Evolutionary conservation across 2,113 vertebrate species (phyloP).

Genomic region (Toxotes chatareus): DNA sequence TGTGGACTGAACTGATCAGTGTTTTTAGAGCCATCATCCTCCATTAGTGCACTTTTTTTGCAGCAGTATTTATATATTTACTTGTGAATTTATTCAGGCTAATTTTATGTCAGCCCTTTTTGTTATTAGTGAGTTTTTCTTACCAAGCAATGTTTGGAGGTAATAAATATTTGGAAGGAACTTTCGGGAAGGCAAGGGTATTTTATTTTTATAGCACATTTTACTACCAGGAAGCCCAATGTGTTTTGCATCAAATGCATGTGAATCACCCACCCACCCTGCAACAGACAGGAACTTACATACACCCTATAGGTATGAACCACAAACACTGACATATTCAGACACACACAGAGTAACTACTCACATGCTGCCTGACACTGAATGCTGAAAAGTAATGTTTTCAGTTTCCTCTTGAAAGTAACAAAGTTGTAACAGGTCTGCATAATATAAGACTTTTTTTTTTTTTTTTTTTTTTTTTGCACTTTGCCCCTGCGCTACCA

Average conservation of each 20-base stretch:
- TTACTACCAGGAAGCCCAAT: neutral
- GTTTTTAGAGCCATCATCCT: neutral
- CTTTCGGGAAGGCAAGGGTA: neutral
- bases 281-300: neutral
- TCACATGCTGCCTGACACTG: too few relatives aligned
- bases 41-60: neutral
- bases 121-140: too few relatives aligned
- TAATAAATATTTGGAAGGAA: conserved; percentile 23
- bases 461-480: too few relatives aligned
- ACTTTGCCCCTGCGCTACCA: too few relatives aligned
- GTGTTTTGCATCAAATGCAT: conserved; percentile 4
- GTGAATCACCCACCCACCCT: neutral
- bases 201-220: neutral
- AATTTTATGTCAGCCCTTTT: neutral
- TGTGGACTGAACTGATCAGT: neutral
- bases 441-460: neutral
- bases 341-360: neutral
- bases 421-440: neutral
- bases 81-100: neutral
- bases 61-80: neutral
- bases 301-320: neutral
- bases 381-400: neutral
- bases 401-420: neutral
- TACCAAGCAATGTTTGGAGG: neutral
- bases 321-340: neutral